Base-by-base conservation (phyloP, 2,888 invertebrate species). In the Bombylius major region DNA sequence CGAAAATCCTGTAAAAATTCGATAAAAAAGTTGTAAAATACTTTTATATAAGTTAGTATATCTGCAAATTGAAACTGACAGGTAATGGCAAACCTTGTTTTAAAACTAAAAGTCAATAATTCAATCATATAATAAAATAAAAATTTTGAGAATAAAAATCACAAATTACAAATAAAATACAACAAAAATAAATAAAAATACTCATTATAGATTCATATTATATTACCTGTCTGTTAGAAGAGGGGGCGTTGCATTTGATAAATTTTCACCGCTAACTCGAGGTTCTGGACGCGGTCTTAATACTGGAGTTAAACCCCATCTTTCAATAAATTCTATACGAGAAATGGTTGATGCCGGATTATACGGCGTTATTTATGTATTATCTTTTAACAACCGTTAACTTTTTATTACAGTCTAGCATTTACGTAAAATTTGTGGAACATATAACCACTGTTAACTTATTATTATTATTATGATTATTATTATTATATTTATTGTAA, bases 221-320 rank as follows among this genome's bases (percentile, higher is more conserved):
- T 8, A 11, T 42, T 42, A 74, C 74, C 74, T 74, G 72, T 74
- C 72, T 65, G 69, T 71, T 62, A 70, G 73, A 74, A 74, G 74
- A 71, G 73, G 74, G 74, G 74, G 74, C 73, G 74, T 70, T 64
- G 66, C 69, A 65, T 67, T 69, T 62, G 71, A 70, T 66, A 74
- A 67, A 69, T 70, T 73, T 72, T 74, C 71, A 78, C 76, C 77
- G 77, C 75, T 77, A 72, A 76, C 84, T 84, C 88, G 89, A 86
- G 87, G 86, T 82, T 90, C 89, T 86, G 89, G 89, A 84, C 90
- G 89, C 86, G 90, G 90, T 82, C 87, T 86, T 84, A 91, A 88
- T 87, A 91, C 90, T 86, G 92, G 92, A 86, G 91, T 91, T 82
- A 92, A 89, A 87, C 92, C 92, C 92, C 92, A 92, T 90, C 90